Percentiles rank a stretch among this genome's conserved stretches.
phyloP scores from a whole-genome alignment of 2,797 vertebrate species.

The Pangasius larnaudii region DNA sequence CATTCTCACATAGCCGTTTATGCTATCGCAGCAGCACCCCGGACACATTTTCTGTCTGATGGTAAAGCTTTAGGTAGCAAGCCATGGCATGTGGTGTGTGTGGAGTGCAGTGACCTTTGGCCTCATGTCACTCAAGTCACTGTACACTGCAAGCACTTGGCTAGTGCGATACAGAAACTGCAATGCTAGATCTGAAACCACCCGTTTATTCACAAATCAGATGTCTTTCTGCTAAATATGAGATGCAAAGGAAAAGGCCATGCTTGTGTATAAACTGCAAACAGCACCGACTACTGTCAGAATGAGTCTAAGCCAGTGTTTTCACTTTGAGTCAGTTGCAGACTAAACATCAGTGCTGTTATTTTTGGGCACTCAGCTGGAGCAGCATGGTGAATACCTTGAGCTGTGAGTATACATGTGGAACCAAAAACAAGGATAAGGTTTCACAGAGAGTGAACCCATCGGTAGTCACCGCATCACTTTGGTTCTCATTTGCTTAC shows the following conservation, averaged over 20 bases:
- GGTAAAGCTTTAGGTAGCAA: slow-evolving; percentile 13
- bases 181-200: neutral
- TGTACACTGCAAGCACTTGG: neutral
- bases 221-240: neutral
- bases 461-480: neutral
- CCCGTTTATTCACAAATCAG: neutral
- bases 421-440: neutral
- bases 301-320: neutral
- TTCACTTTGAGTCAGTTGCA: neutral
- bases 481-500: neutral
- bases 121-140: neutral
- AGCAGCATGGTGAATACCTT: neutral
- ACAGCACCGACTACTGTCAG: neutral
- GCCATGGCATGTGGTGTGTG: slow-evolving; percentile 21
- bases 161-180: neutral
- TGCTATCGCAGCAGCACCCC: slow-evolving; percentile 2
- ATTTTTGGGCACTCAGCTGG: neutral
- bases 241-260: neutral
- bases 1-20: slow-evolving; percentile 44
- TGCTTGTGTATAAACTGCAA: neutral
- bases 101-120: neutral
- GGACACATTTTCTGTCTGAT: neutral
- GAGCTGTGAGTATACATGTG: neutral
- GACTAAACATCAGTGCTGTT: neutral
- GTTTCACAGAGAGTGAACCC: neutral